Evolutionary conservation across 2,113 vertebrate species (phyloP).

Genomic region (Lophotis ruficrista): DNA sequence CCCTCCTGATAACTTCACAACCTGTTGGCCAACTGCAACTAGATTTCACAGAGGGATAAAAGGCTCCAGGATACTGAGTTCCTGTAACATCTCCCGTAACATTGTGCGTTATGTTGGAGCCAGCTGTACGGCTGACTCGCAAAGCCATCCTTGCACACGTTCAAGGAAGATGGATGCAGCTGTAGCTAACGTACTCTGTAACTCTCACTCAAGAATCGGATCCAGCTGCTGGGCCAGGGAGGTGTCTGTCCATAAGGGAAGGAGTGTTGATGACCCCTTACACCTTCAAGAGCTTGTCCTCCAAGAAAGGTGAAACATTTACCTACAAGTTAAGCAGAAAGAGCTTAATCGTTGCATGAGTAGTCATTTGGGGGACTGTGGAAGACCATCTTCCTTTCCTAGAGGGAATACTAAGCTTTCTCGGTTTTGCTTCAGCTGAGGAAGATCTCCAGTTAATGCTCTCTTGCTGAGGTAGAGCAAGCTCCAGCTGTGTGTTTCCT

Average conservation of each 20-base stretch:
- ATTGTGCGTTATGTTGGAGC: too few relatives aligned
- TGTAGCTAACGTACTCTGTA: too few relatives aligned
- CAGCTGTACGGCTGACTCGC: too few relatives aligned
- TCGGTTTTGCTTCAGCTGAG: background rate
- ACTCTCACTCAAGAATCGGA: background rate
- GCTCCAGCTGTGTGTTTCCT: background rate
- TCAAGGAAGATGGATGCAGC: too few relatives aligned
- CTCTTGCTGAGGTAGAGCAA: background rate
- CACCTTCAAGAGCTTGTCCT: background rate
- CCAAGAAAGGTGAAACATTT: background rate
- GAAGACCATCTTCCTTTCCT: background rate
- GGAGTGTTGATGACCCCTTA: background rate
- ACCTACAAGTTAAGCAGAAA: background rate
- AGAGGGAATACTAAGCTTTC: background rate
- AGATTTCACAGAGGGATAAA: background rate
- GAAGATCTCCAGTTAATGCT: background rate
- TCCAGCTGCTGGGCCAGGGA: background rate
- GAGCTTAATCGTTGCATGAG: background rate
- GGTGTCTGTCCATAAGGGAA: background rate
- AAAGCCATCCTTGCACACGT: too few relatives aligned
- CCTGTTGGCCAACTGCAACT: background rate
- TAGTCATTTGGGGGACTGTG: background rate
- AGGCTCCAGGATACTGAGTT: background rate
- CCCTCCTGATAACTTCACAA: background rate
- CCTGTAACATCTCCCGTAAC: background rate